phyloP scores from a whole-genome alignment of 2,797 vertebrate genomes.

The Bucorvus abyssinicus region DNA sequence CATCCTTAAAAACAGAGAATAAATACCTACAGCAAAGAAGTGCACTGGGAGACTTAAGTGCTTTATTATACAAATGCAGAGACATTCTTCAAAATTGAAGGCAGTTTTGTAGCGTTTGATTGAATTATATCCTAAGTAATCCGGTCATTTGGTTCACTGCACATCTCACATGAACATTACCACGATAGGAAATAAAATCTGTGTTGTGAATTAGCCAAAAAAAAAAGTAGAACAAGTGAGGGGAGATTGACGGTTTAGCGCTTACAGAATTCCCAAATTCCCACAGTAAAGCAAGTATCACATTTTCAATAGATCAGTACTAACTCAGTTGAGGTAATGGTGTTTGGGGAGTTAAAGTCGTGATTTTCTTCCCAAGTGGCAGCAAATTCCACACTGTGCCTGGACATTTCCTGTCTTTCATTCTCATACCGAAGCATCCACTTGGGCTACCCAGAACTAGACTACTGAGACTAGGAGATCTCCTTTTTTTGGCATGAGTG shows the following conservation, averaged over 20 bases:
- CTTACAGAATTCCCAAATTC: not conserved
- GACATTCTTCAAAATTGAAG: constrained; percentile 29
- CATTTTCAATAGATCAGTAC: not conserved
- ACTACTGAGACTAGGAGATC: not conserved
- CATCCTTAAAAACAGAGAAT: not conserved
- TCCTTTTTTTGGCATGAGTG: not conserved
- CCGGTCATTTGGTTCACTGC: not conserved
- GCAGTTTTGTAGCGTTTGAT: not conserved
- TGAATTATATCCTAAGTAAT: constrained; percentile 5
- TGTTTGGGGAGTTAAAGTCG: not conserved
- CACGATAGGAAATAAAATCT: not conserved
- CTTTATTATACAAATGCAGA: constrained; percentile 33
- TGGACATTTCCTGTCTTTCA: not conserved
- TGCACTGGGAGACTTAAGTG: not conserved
- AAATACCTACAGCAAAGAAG: not conserved
- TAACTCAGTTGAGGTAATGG: not conserved
- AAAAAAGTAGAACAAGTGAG: not conserved
- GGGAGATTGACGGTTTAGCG: not conserved
- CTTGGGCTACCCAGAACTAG: not conserved
- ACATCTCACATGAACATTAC: not conserved
- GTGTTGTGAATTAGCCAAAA: not conserved
- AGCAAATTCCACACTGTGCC: not conserved
- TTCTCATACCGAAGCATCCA: not conserved
- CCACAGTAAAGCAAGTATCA: not conserved
- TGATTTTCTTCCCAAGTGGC: not conserved